Evolutionary conservation across 2,797 vertebrate species (phyloP), one percentile per base, ranked within the genome.

Genomic region (Geotrypetes seraphini): DNA sequence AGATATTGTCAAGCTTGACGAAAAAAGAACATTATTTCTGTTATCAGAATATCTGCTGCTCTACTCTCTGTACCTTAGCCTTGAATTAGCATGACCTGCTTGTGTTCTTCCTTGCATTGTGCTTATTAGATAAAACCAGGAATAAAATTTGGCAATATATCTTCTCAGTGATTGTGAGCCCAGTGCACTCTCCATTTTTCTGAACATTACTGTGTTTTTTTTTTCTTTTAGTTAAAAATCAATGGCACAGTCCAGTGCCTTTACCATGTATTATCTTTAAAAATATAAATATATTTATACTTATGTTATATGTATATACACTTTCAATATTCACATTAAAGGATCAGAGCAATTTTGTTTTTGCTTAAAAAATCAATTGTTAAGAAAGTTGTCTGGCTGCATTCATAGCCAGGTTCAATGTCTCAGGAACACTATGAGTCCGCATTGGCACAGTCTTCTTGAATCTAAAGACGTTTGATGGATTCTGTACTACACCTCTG

Each of bases 281-380:
- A 96, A 97, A 94, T 95, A 98, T 85, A 96, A 82, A 84, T 75
- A 78, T 75, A 66, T 68, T 46, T 59, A 46, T 39, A 47, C 75
- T 62, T 75, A 14, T 69, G 69, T 54, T 67, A 25, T 63, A 42
- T 63, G 47, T 73, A 66, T 75, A 32, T 74, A 77, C 66, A 78
- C 80, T 85, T 86, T 86, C 72, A 75, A 69, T 88, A 81, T 63
- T 89, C 82, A 81, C 80, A 78, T 73, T 76, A 85, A 81, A 53
- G 51, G 42, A 59, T 47, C 39, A 22, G 43, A 62, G 43, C 28
- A 83, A 81, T 85, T 88, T 85, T 88, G n/a, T n/a, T n/a, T n/a
- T n/a, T n/a, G n/a, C n/a, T n/a, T n/a, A 53, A 84, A 73, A 86
- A 87, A 85, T 83, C 57, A 43, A 32, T 44, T 69, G 59, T 60